A percentile compares a stretch with the other conserved stretches of the same genome.
Evolutionary conservation across 2,113 vertebrate species (phyloP).

Genomic region (Calidris pugnax): DNA sequence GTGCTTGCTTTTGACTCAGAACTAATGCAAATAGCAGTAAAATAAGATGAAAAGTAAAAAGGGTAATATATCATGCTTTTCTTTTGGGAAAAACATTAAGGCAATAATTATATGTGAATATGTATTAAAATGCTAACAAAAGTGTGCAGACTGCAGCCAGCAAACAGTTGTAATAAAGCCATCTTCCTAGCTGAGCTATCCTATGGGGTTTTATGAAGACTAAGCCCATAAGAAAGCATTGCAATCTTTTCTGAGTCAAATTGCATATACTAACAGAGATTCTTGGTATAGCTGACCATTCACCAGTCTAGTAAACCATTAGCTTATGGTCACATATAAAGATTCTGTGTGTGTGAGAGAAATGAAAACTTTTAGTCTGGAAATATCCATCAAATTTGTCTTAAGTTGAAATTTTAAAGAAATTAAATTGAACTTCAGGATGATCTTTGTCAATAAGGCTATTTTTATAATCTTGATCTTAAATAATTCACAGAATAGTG

Average conservation of each 20-base stretch:
- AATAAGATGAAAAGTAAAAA: neutral
- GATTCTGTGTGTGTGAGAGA: neutral
- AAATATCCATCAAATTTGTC: neutral
- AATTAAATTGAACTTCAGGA: neutral
- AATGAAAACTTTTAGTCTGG: neutral
- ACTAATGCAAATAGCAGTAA: neutral
- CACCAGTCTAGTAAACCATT: neutral
- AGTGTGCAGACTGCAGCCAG: neutral
- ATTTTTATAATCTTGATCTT: neutral
- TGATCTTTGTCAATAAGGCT: neutral
- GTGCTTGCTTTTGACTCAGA: neutral
- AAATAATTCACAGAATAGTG: constrained; percentile 4
- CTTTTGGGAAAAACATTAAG: neutral
- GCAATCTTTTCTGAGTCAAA: neutral
- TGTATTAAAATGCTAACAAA: neutral
- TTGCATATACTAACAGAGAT: neutral
- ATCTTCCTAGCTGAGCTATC: neutral
- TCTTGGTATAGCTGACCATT: neutral
- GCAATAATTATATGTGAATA: neutral
- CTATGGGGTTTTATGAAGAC: neutral
- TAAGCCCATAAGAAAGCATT: neutral
- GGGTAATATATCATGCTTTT: neutral
- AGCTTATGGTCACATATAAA: neutral
- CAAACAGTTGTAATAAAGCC: neutral
- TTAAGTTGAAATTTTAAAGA: neutral